phyloP scores from a whole-genome alignment of 2,888 invertebrate genomes.

The Erpobdella octoculata region DNA sequence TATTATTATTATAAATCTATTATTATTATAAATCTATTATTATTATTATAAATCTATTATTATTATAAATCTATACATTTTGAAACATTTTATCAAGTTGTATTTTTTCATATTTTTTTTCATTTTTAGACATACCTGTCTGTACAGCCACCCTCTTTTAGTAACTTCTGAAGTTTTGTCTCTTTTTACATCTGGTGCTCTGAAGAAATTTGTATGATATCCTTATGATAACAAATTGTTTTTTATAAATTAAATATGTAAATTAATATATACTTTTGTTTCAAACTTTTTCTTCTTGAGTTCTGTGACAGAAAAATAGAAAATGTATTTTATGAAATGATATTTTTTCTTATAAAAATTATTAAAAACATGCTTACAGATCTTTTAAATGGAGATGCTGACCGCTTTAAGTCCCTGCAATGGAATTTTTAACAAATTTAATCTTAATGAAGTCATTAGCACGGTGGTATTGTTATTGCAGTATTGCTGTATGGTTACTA shows the following conservation, averaged over 20 bases:
- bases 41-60: too few relatives aligned
- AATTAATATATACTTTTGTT: constrained; percentile 28
- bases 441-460: too few relatives aligned
- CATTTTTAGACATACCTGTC: constrained; percentile 57
- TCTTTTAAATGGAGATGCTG: constrained; percentile 21
- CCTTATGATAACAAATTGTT: background rate
- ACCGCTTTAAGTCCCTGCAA: background rate
- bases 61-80: too few relatives aligned
- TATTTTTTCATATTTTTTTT: too few relatives aligned
- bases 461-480: background rate
- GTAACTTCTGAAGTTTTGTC: constrained; percentile 76
- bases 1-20: background rate
- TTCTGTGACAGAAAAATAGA: constrained; percentile 21
- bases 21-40: background rate
- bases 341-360: background rate
- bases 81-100: too few relatives aligned
- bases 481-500: background rate
- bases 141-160: constrained; percentile 79
- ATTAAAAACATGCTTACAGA: constrained; percentile 12
- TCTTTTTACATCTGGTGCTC: constrained; percentile 71
- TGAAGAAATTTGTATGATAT: constrained; percentile 34
- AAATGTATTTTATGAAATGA: background rate
- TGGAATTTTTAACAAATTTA: too few relatives aligned
- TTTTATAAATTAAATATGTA: background rate
- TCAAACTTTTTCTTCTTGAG: constrained; percentile 29